Evolutionary conservation across 1,140 invertebrate genomes (phyloP), one percentile per base, ranked within the genome.

Genomic region (Cherax quadricarinatus): DNA sequence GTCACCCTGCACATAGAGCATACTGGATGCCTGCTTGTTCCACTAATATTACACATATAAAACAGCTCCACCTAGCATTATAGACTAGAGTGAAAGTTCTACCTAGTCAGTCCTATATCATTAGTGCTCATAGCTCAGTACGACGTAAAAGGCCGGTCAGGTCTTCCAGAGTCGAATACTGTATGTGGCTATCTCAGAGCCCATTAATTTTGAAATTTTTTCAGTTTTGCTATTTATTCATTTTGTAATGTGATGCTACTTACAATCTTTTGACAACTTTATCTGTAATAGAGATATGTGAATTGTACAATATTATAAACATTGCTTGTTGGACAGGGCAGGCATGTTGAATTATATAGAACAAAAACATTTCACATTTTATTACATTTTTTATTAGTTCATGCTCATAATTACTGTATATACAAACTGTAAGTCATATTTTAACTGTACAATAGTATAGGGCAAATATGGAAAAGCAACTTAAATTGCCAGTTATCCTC

Each of bases 1-100:
- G 60, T 89, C 73, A 53, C 60, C 60, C 21, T 49, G 53, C 48
- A 66, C 30, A 21, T 82, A 82, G 62, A 89, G 79, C 87, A 89
- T 89, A 89, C 87, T 82, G 87, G 87, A 78, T 70, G 78, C 49
- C 78, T 41, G 51, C 53, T 24, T 89, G 18, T 62, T 57, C 87
- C 78, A 24, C 78, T 89, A 89, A 66, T 89, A 86, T 57, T 86
- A 91, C 89, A 91, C 90, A 91, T 91, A 91, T 91, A 91, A 91
- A 91, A 91, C 90, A 87, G 78, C 62, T 91, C 90, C 90, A 91
- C 78, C 90, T 87, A 91, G 85, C 84, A 91, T 49, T 80, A 80
- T 90, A 90, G 81, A 90, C 88, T 90, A 90, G 88, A 84, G 81
- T 66, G 88, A 84, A 84, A 84, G 62, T 84, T 57, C 81, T 84